Conservation (phyloP, 92 coral and sea anemone genomes). For the Epizoanthus ramosus region DNA sequence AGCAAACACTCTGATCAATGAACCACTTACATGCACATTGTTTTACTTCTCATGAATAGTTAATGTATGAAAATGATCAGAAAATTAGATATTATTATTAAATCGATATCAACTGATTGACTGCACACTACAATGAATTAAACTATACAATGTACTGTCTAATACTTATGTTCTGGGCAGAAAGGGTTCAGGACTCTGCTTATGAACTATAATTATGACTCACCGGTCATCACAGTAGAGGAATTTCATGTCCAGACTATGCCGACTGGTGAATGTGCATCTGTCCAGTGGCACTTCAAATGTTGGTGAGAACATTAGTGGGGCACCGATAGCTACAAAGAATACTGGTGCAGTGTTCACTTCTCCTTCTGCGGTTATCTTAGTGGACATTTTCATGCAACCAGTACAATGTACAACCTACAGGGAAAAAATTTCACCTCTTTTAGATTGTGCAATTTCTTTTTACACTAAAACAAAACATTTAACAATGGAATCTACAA, state of each 20-base stretch:
- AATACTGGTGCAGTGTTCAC: conserved; percentile 71
- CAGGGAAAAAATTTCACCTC: background rate
- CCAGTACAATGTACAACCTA: conserved; percentile 99
- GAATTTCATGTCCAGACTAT: conserved; percentile 95
- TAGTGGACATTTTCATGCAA: conserved; percentile 74
- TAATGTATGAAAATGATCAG: no score
- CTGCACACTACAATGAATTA: no score
- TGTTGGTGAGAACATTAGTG: conserved; percentile 92
- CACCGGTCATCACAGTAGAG: conserved; percentile 95
- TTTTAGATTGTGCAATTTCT: background rate
- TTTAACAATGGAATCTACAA: background rate
- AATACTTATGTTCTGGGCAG: background rate
- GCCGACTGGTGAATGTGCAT: conserved; percentile 96
- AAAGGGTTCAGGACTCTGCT: background rate
- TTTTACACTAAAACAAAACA: background rate
- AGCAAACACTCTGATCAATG: no score
- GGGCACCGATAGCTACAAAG: conserved; percentile 96
- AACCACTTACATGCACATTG: no score
- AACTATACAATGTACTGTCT: no score
- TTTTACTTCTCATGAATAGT: no score
- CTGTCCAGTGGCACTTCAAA: conserved; percentile 99
- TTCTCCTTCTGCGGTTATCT: conserved; percentile 55
- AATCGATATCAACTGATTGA: no score
- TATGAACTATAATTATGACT: background rate
- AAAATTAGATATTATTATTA: no score